Conservation (phyloP, 2,113 vertebrate genomes). For the Theropithecus gelada region DNA sequence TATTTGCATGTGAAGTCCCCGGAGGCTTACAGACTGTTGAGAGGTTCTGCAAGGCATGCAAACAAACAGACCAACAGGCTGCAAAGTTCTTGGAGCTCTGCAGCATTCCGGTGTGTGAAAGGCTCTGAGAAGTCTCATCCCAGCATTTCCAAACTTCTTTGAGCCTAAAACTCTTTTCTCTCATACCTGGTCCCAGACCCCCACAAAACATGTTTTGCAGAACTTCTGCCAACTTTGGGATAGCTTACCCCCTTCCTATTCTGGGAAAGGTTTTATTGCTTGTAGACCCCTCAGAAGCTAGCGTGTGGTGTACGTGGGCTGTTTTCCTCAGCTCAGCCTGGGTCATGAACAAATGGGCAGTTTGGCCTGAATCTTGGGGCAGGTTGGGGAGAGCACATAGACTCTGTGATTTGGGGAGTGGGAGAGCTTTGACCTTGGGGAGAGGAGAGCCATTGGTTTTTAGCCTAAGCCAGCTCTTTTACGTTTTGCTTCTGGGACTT, state of each 20-base stretch:
- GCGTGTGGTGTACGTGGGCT: accelerated
- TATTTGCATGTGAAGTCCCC: not conserved
- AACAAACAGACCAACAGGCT: not conserved
- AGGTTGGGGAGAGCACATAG: accelerated
- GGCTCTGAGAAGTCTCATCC: not conserved
- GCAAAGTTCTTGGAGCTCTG: accelerated
- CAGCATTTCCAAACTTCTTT: not conserved
- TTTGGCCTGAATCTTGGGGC: not conserved
- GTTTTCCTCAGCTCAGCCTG: not conserved
- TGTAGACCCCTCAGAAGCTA: not conserved
- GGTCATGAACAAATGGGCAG: not conserved
- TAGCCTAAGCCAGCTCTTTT: not conserved
- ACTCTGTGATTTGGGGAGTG: not conserved
- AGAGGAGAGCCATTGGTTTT: not conserved
- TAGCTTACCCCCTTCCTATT: not conserved
- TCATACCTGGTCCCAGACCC: not conserved
- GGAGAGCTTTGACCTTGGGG: not conserved
- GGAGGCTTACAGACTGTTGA: accelerated
- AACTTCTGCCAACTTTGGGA: not conserved
- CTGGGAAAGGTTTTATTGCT: not conserved
- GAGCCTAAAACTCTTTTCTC: not conserved
- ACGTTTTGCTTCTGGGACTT: not conserved
- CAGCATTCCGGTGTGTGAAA: not conserved
- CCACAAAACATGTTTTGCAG: not conserved
- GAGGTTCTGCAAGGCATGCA: not conserved